A percentile compares a stretch with the other conserved stretches of the same genome.
These are phyloP conservation scores for Empidonax traillii DNA, from an alignment of 2,113 vertebrate genomes.

Conservation along the genomic window DNA sequence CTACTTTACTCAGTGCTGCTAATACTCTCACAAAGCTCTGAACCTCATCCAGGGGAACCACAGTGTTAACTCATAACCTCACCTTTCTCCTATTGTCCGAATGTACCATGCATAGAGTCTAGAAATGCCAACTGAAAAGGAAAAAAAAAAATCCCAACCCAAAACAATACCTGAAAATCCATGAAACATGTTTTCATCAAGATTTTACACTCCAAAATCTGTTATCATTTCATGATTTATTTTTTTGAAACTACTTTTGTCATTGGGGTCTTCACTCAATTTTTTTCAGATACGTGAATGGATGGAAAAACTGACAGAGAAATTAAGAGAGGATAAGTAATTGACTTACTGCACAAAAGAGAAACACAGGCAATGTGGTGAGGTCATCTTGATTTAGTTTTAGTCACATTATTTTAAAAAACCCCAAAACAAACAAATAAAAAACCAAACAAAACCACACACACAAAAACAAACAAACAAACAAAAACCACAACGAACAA, in stretches of 20 bases:
- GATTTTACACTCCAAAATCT: background rate
- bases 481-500: no score
- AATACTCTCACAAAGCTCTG: background rate
- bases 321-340: background rate
- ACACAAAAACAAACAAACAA: no score
- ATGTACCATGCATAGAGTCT: background rate
- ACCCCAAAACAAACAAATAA: no score
- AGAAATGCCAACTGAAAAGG: background rate
- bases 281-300: background rate
- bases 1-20: background rate
- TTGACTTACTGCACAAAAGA: background rate
- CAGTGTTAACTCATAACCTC: background rate
- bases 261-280: background rate
- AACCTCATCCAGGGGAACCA: background rate
- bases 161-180: background rate
- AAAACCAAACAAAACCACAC: no score
- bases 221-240: background rate
- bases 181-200: background rate
- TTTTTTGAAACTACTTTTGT: background rate
- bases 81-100: background rate
- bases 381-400: background rate
- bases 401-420: background rate
- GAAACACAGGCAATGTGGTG: background rate
- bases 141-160: background rate
- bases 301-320: background rate